Percentiles rank a stretch among this genome's conserved stretches.
Evolutionary conservation across 2,888 invertebrate species (phyloP).

Genomic region (Brachyptera putata): DNA sequence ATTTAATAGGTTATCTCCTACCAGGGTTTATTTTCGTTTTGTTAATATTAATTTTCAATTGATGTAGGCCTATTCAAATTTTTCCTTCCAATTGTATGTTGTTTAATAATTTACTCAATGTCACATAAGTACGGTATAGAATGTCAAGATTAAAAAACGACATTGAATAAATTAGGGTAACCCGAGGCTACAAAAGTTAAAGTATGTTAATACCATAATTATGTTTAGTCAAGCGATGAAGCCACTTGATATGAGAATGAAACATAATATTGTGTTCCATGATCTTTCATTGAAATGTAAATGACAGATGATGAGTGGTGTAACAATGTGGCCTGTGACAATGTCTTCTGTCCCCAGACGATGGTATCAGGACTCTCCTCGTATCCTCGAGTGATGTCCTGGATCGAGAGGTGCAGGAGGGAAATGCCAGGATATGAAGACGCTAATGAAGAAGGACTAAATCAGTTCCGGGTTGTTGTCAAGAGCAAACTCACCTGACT

Average conservation of each 20-base stretch:
- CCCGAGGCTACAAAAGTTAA: no score
- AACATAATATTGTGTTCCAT: neutral
- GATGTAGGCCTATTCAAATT: neutral
- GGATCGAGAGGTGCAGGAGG: constrained; percentile 55
- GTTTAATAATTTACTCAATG: no score
- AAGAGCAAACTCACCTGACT: no score
- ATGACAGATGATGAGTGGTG: neutral
- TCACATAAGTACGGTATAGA: no score
- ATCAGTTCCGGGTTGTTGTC: neutral
- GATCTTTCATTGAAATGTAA: no score
- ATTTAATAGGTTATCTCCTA: neutral
- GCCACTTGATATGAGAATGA: neutral
- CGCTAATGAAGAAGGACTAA: constrained; percentile 27
- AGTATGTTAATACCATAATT: no score
- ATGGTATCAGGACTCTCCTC: neutral
- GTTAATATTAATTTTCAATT: neutral
- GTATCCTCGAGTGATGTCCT: constrained; percentile 50
- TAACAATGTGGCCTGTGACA: neutral
- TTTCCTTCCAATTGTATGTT: neutral
- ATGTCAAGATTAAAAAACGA: no score
- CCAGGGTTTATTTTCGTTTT: neutral
- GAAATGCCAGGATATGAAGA: constrained; percentile 49
- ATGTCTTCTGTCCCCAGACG: neutral
- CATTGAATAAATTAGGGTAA: no score
- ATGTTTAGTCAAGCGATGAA: no score